A percentile compares a stretch with the other conserved stretches of the same genome.
phyloP scores from a whole-genome alignment of 1,140 invertebrate species.

The Pemphigus obesinymphae region DNA sequence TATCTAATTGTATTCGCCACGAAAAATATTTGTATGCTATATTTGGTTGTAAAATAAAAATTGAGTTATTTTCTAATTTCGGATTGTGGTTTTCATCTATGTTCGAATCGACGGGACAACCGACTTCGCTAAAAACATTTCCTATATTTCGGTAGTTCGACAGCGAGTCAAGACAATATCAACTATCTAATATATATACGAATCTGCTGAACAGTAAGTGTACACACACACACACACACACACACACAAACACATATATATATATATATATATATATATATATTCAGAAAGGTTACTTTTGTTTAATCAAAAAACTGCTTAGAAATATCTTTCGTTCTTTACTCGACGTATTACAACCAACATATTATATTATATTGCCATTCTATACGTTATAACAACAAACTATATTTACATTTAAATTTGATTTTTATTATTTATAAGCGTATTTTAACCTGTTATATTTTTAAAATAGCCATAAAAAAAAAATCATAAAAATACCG shows the following conservation, averaged over 20 bases:
- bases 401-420: background rate
- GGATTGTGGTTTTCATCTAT: constrained; percentile 2
- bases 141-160: constrained; percentile 2
- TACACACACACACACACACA: too few species aligned
- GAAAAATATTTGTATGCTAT: constrained; percentile 7
- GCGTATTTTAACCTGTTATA: too few species aligned
- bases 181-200: background rate
- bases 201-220: too few species aligned
- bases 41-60: constrained; percentile 1
- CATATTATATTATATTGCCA: background rate
- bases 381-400: background rate
- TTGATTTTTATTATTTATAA: too few species aligned
- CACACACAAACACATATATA: too few species aligned
- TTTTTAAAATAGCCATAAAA: too few species aligned
- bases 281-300: background rate
- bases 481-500: too few species aligned
- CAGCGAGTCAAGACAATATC: background rate
- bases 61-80: constrained; percentile 38
- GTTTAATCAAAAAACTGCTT: background rate
- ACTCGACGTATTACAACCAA: background rate
- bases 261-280: background rate
- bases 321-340: background rate
- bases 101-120: background rate
- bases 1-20: constrained; percentile 30
- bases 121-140: background rate